These are phyloP conservation scores for Myotis planiceps DNA, from an alignment of 2,797 vertebrate genomes.

Conservation along the genomic window DNA sequence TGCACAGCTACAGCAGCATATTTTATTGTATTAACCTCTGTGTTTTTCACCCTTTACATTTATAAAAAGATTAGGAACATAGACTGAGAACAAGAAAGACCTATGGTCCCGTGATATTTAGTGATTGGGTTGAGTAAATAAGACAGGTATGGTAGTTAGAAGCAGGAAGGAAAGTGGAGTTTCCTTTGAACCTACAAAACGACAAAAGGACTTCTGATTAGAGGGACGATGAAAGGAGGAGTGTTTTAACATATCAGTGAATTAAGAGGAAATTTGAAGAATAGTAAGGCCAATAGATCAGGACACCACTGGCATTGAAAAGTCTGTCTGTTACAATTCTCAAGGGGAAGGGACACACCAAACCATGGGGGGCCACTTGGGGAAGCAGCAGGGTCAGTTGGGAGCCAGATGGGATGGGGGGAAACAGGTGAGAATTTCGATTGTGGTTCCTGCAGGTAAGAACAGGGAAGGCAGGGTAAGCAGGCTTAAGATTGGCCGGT, in stretches of 20 bases:
- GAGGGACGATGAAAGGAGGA: neutral
- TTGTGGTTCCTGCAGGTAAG: neutral
- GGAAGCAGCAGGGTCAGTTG: neutral
- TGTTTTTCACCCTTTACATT: neutral
- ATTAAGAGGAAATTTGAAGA: neutral
- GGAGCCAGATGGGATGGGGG: neutral
- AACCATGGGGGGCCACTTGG: neutral
- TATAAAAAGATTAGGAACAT: neutral
- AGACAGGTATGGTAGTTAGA: neutral
- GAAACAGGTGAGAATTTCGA: neutral
- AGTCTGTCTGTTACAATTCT: neutral
- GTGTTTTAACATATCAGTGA: neutral
- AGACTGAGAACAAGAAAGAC: neutral
- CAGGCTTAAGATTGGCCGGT: neutral
- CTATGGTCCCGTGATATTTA: neutral
- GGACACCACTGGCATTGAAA: neutral
- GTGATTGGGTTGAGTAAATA: neutral
- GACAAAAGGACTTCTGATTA: neutral
- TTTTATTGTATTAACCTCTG: neutral
- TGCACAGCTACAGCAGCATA: neutral
- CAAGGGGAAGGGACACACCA: too few relatives aligned
- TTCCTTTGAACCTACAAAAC: neutral
- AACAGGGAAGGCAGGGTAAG: neutral
- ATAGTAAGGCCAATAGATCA: neutral
- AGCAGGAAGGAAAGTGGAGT: neutral